Base-by-base conservation (phyloP, 1,140 invertebrate genomes). In the Bombus breviceps region DNA sequence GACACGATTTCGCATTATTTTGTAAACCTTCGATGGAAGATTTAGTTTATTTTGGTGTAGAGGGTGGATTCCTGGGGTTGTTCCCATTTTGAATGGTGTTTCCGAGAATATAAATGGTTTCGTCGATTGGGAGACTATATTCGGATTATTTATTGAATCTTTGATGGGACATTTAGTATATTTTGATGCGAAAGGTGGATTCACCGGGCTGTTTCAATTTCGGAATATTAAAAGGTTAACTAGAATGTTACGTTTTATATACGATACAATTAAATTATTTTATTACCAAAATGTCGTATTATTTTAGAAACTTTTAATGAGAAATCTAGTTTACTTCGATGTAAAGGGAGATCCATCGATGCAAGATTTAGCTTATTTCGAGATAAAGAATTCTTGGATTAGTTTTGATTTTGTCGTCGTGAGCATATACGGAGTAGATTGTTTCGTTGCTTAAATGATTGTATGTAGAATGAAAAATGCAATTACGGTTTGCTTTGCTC, bases 1-100 rank as follows among this genome's bases (percentile, higher is more conserved):
- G 74, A 3, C 15, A 18, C 81, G 82, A 37, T 53, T 73, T 59
- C 41, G 81, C 85, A 85, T 89, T 81, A 89, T 86, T 87, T 83
- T 47, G 62, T 28, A 8, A n/a, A 13, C 37, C 37, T 41, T 8
- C 39, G 69, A 18, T 72, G 66, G 66, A 18, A 37, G 66, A n/a
- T 32, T 32, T 68, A 32, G 66, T 68, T 68, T 68, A 68, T 68
- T 34, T 34, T n/a, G 64, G 18, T 8, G 64, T 13, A 39, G 13
- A 41, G 39, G 39, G 2, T n/a, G 39, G 28, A 39, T 72, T 18
- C 28, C 41, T 43, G 39, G 4, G 10, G 6, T 28, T 28, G 13
- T 41, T 72, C 28, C 34, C 1, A 37, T 37, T 37, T 68, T 37
- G 28, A 12, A n/a, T n/a, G 28, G 28, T 62, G 10, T n/a, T 62